Percentiles rank a stretch among this genome's conserved stretches.
Evolutionary conservation across 2,113 vertebrate species (phyloP).

Genomic region (Climacteris rufus): DNA sequence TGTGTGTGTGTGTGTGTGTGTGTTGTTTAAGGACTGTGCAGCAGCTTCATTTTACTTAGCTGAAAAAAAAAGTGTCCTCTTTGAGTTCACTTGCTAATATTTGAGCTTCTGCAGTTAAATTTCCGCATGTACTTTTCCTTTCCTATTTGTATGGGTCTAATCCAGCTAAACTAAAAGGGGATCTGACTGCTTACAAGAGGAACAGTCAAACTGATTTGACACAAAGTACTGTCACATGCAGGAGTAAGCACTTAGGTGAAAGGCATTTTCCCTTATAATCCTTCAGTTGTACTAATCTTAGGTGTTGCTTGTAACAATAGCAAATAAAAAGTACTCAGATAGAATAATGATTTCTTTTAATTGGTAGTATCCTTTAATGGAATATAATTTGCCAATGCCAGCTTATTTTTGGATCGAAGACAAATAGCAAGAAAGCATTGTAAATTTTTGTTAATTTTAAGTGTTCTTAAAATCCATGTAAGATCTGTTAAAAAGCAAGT

Average conservation of each 20-base stretch:
- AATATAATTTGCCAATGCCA: not conserved
- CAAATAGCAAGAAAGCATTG: not conserved
- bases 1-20: not conserved
- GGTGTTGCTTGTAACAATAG: not conserved
- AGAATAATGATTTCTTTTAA: not conserved
- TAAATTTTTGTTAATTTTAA: not conserved
- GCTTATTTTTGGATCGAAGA: not conserved
- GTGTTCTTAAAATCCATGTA: not conserved
- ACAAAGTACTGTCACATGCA: not conserved
- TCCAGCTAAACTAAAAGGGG: not conserved
- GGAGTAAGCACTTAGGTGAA: not conserved
- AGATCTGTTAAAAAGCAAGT: not conserved
- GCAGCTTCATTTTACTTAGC: conserved; percentile 24
- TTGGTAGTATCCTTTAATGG: not conserved
- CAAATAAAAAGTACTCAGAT: not conserved
- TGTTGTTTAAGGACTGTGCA: not conserved
- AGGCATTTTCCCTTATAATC: not conserved
- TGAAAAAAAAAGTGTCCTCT: not conserved
- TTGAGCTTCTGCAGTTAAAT: not conserved
- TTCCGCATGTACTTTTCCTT: conserved; percentile 1
- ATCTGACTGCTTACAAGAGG: not conserved
- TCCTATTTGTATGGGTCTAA: not conserved
- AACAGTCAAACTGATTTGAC: not conserved
- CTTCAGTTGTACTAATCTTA: not conserved
- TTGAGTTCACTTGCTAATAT: not conserved